Percentiles rank a stretch among this genome's conserved stretches.
Conservation (phyloP, 2,113 vertebrate genomes). For the Chlorodrepanis virens region DNA sequence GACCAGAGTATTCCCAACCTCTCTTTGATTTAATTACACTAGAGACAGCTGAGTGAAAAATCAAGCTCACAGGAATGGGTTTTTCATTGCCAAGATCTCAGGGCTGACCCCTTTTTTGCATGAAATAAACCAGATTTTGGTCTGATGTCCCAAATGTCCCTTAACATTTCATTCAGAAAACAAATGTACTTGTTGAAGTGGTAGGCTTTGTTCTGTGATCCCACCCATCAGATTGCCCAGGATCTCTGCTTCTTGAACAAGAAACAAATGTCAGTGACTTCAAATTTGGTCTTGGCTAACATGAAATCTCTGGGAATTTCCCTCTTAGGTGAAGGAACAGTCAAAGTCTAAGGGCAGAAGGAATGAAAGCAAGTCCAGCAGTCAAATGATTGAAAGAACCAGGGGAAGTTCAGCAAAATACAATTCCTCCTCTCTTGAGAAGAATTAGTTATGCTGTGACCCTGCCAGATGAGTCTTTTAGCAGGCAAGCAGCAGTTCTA, state of each 20-base stretch:
- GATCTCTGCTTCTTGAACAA: neutral
- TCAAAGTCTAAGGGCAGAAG: neutral
- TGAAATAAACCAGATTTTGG: neutral
- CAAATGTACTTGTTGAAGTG: neutral
- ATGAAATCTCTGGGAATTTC: neutral
- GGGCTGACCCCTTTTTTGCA: neutral
- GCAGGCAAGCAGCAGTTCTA: neutral
- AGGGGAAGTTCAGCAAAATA: neutral
- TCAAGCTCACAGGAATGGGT: neutral
- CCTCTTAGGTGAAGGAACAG: neutral
- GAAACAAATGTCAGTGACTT: neutral
- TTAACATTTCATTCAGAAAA: neutral
- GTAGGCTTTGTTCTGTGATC: neutral
- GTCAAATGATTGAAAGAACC: neutral
- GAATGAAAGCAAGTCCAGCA: neutral
- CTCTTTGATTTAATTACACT: neutral
- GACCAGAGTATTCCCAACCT: neutral
- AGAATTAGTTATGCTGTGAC: neutral
- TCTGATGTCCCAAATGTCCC: neutral
- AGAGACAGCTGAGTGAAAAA: neutral
- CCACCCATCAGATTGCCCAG: neutral
- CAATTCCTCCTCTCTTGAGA: neutral
- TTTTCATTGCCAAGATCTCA: neutral
- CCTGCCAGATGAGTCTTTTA: neutral
- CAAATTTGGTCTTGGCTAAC: neutral